These are phyloP conservation scores for Mormyrops attenuatus DNA, from an alignment of 2,797 vertebrate genomes.

Conservation along the genomic window DNA sequence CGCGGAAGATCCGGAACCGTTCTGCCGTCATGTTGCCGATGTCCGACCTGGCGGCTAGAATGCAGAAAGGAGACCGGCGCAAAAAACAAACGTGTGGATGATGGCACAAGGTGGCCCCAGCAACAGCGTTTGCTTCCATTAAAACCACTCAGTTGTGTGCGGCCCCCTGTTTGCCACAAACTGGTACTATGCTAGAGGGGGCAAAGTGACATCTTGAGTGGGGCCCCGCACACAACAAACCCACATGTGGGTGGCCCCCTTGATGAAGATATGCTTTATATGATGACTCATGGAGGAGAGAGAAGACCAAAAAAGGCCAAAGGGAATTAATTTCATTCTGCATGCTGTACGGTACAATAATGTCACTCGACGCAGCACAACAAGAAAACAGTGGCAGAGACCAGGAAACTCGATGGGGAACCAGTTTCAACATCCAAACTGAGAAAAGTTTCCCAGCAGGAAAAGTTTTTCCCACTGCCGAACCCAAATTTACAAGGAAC, in stretches of 20 bases:
- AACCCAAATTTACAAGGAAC: background rate
- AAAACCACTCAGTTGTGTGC: background rate
- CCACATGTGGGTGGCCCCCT: background rate
- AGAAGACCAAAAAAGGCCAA: background rate
- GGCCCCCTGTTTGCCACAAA: background rate
- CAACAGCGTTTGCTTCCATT: background rate
- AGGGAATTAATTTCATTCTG: background rate
- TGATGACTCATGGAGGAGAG: background rate
- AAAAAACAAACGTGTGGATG: background rate
- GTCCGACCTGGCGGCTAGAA: constrained; percentile 66
- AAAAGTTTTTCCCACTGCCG: background rate
- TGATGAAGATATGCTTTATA: background rate
- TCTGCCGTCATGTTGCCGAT: constrained; percentile 67
- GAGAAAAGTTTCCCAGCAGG: background rate
- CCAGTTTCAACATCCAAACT: background rate
- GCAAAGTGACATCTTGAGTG: background rate
- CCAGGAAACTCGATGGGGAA: background rate
- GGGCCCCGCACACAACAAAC: background rate
- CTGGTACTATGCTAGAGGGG: background rate
- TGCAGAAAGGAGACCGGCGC: background rate
- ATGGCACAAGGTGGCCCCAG: background rate
- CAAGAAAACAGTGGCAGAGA: background rate
- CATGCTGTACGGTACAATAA: background rate
- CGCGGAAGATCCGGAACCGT: constrained; percentile 85
- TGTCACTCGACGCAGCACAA: background rate